phyloP scores from a whole-genome alignment of 1,140 invertebrate genomes.

The Theocolax elegans region DNA sequence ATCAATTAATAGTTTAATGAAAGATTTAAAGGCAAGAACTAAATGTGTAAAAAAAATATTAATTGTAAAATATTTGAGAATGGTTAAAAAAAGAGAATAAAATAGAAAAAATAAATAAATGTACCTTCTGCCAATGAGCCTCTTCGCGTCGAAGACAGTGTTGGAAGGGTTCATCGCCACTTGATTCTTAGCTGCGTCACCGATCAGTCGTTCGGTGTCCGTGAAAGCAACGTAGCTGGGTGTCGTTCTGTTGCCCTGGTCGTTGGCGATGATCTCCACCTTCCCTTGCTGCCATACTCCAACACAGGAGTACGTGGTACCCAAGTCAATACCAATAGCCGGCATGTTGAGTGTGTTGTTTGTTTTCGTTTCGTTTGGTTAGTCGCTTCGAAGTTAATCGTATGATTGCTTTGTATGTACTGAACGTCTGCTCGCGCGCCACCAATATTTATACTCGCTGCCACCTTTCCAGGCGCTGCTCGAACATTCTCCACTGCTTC shows the following conservation, averaged over 20 bases:
- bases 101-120: neutral
- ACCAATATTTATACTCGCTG: neutral
- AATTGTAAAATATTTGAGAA: neutral
- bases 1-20: no score
- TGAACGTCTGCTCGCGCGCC: conserved; percentile 14
- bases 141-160: conserved; percentile 83
- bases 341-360: conserved; percentile 87
- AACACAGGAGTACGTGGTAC: conserved; percentile 91
- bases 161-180: conserved; percentile 88
- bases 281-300: conserved; percentile 84
- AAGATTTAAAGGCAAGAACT: no score
- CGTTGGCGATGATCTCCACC: conserved; percentile 93
- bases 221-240: conserved; percentile 91
- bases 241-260: conserved; percentile 93
- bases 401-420: conserved; percentile 47
- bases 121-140: conserved; percentile 71
- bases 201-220: conserved; percentile 82
- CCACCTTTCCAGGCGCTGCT: neutral
- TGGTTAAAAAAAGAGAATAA: neutral
- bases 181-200: conserved; percentile 78
- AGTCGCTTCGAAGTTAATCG: conserved; percentile 30
- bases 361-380: conserved; percentile 69
- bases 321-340: conserved; percentile 93
- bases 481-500: neutral
- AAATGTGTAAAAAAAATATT: neutral